phyloP scores from a whole-genome alignment of 2,797 vertebrate species.

The Discoglossus pictus region DNA sequence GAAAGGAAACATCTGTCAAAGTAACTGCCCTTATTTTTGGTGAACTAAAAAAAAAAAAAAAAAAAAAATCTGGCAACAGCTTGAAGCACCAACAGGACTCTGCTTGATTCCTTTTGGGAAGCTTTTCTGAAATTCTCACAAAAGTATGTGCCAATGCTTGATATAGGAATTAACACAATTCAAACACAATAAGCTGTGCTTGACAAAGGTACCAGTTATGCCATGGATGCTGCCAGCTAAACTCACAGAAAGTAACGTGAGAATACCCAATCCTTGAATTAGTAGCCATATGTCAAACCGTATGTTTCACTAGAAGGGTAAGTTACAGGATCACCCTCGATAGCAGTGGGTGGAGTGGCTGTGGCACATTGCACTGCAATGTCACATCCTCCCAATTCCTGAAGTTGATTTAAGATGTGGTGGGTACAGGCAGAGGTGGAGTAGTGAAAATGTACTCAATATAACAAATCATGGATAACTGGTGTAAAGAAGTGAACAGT shows the following conservation, averaged over 20 bases:
- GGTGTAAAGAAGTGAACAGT: slow-evolving; percentile 23
- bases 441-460: slow-evolving; percentile 33
- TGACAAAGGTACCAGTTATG: slow-evolving; percentile 10
- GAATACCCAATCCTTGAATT: background rate
- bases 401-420: slow-evolving; percentile 20
- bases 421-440: slow-evolving; percentile 12
- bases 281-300: no score
- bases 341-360: slow-evolving; percentile 18
- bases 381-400: slow-evolving; percentile 24
- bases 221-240: slow-evolving; percentile 3
- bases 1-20: background rate
- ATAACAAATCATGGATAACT: slow-evolving; percentile 24
- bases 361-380: slow-evolving; percentile 25
- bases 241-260: background rate
- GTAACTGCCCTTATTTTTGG: slow-evolving; percentile 13
- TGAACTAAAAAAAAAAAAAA: no score
- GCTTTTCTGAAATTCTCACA: background rate
- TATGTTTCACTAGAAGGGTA: background rate
- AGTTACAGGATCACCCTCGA: slow-evolving; percentile 5
- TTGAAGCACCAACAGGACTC: slow-evolving; percentile 31
- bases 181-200: slow-evolving; percentile 12
- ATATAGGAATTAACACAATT: slow-evolving; percentile 4
- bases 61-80: background rate
- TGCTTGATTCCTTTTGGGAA: slow-evolving; percentile 15
- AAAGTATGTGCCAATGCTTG: slow-evolving; percentile 10